Percentiles rank a stretch among this genome's conserved stretches.
These are phyloP conservation scores for Peromyscus melanophrys DNA, from an alignment of 2,797 vertebrate genomes.

Conservation along the genomic window DNA sequence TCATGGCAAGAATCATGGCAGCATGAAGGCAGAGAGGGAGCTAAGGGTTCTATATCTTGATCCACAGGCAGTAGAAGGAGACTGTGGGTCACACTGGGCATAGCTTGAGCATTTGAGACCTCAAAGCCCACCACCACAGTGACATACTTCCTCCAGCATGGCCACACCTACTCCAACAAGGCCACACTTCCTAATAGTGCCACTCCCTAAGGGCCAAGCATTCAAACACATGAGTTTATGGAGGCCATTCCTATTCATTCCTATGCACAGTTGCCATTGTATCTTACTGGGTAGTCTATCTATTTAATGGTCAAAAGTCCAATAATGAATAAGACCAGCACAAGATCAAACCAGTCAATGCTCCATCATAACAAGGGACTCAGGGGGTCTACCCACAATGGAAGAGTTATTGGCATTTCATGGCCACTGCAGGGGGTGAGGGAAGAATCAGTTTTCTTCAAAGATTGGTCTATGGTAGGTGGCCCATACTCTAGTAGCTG, in stretches of 20 bases:
- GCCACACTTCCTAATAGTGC: background rate
- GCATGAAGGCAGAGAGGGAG: background rate
- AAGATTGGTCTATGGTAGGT: background rate
- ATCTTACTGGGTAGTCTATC: background rate
- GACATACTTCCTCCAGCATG: background rate
- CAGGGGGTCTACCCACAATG: background rate
- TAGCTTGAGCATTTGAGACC: background rate
- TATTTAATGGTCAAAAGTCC: background rate
- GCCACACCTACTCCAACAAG: background rate
- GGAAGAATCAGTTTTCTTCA: background rate
- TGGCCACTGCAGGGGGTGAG: background rate
- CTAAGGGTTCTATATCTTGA: background rate
- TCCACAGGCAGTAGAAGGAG: background rate
- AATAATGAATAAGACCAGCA: background rate
- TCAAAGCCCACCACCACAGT: background rate
- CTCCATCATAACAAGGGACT: background rate
- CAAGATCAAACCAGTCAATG: background rate
- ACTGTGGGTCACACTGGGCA: background rate
- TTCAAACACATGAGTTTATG: background rate
- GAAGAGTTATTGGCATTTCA: background rate
- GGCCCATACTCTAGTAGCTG: background rate
- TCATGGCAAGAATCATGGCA: background rate
- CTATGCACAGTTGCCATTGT: background rate
- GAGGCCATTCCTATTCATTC: background rate
- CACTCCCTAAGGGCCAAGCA: background rate